phyloP scores from a whole-genome alignment of 2,888 invertebrate species.

The Drosophila mimetica region DNA sequence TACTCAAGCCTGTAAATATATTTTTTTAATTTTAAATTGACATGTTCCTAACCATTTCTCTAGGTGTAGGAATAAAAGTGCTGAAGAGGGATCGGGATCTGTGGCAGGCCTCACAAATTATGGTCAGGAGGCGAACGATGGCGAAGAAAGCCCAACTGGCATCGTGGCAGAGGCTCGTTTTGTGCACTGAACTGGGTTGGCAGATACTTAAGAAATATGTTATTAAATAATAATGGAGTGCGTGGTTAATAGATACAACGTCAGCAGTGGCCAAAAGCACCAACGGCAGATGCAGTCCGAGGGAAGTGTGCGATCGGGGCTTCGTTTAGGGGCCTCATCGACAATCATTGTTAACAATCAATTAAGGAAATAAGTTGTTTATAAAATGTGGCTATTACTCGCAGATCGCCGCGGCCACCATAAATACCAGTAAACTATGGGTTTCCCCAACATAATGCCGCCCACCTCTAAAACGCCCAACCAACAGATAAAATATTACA shows the following conservation, averaged over 20 bases:
- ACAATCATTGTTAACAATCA: conserved; percentile 83
- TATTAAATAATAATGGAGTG: conserved; percentile 84
- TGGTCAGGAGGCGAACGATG: conserved; percentile 73
- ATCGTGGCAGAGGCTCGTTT: conserved; percentile 66
- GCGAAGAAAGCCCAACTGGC: conserved; percentile 42
- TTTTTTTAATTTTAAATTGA: no score
- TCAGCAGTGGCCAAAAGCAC: conserved; percentile 39
- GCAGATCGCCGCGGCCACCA: conserved; percentile 61
- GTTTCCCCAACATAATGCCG: conserved; percentile 44
- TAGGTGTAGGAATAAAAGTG: conserved; percentile 4
- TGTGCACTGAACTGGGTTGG: conserved; percentile 82
- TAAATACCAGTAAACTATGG: conserved; percentile 69
- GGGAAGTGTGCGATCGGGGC: conserved; percentile 46
- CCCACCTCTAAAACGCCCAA: conserved; percentile 31
- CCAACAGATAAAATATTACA: conserved; percentile 29
- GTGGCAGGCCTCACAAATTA: conserved; percentile 68
- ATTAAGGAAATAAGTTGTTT: conserved; percentile 83
- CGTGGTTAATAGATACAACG: conserved; percentile 82
- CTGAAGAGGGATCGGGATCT: conserved; percentile 37
- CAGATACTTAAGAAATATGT: conserved; percentile 83
- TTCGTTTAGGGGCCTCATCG: conserved; percentile 68
- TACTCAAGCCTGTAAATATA: no score
- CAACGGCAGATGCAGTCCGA: conserved; percentile 32
- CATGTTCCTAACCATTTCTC: not conserved
- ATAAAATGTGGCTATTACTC: conserved; percentile 81